Evolutionary conservation across 2,113 vertebrate genomes (phyloP).

Genomic region (Tyrannus savana): DNA sequence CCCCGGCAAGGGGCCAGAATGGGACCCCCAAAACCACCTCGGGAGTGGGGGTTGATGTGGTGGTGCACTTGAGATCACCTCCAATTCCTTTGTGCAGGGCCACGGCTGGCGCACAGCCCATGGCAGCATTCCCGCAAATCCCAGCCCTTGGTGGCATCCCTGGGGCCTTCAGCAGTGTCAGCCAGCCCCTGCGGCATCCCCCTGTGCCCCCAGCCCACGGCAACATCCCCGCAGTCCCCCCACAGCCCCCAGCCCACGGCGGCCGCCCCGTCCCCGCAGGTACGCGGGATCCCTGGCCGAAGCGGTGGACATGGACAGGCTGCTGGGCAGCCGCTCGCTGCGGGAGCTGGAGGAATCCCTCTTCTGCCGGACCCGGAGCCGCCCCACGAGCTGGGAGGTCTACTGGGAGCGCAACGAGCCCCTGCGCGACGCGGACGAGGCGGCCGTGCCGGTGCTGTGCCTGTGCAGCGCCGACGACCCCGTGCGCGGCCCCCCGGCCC

Average conservation of each 20-base stretch:
- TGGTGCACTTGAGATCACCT: not conserved
- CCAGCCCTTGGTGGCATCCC: not conserved
- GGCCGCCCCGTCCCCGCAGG: conserved; percentile 51
- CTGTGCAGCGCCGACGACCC: conserved; percentile 85
- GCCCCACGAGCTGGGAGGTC: conserved; percentile 76
- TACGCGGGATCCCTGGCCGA: conserved; percentile 78
- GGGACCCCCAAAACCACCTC: not conserved
- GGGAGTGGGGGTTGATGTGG: accelerated
- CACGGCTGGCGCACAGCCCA: not conserved
- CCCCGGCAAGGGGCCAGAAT: not conserved
- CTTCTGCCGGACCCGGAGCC: conserved; percentile 77
- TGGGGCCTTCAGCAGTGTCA: not conserved
- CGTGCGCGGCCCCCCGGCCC: conserved; percentile 71
- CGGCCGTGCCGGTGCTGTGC: conserved; percentile 85
- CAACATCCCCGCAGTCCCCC: not conserved
- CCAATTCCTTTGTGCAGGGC: too few relatives aligned
- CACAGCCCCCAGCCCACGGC: not conserved
- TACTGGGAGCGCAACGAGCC: conserved; percentile 93
- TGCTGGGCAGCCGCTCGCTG: conserved; percentile 79
- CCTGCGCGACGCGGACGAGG: conserved; percentile 88
- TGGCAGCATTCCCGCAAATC: not conserved
- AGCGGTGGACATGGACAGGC: conserved; percentile 69
- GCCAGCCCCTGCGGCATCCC: not conserved
- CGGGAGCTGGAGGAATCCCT: conserved; percentile 83
- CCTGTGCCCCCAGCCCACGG: too few relatives aligned